Conservation (phyloP, 2,797 vertebrate genomes). For the Botia almorhae region DNA sequence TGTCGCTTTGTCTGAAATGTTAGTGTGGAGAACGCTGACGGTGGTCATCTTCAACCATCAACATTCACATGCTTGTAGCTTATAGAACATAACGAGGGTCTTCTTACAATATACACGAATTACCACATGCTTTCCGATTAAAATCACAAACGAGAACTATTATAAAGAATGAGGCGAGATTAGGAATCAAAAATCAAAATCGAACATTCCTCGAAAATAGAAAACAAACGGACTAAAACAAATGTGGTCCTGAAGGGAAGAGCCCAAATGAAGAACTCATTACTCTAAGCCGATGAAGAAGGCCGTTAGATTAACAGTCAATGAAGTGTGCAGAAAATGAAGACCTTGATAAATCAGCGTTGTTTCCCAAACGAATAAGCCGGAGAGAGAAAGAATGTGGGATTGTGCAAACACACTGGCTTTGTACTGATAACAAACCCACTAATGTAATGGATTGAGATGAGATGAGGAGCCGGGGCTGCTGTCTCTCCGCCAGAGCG, state of each 20-base stretch:
- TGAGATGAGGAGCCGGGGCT: slow-evolving; percentile 49
- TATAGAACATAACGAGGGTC: slow-evolving; percentile 54
- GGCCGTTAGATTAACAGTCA: slow-evolving; percentile 44
- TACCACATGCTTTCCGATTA: slow-evolving; percentile 41
- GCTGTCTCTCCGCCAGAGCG: not conserved
- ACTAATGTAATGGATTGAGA: slow-evolving; percentile 40
- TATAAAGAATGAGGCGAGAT: slow-evolving; percentile 30
- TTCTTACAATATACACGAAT: slow-evolving; percentile 40
- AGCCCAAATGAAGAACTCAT: slow-evolving; percentile 29
- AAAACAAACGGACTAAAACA: not conserved
- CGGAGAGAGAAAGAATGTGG: slow-evolving; percentile 33
- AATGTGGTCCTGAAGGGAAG: slow-evolving; percentile 53
- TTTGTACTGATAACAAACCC: slow-evolving; percentile 30
- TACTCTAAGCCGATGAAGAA: slow-evolving; percentile 42
- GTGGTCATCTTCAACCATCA: slow-evolving; percentile 47
- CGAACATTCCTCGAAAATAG: slow-evolving; percentile 20
- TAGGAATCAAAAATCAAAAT: slow-evolving; percentile 14
- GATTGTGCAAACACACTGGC: slow-evolving; percentile 38
- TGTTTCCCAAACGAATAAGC: slow-evolving; percentile 24
- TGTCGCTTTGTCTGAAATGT: slow-evolving; percentile 47
- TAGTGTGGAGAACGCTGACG: slow-evolving; percentile 44
- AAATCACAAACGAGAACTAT: slow-evolving; percentile 33
- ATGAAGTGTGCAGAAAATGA: slow-evolving; percentile 47
- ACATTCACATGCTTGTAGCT: slow-evolving; percentile 55
- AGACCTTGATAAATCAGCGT: slow-evolving; percentile 23